These are phyloP conservation scores for Carcina quercana DNA, from an alignment of 2,888 invertebrate genomes.

Conservation along the genomic window DNA sequence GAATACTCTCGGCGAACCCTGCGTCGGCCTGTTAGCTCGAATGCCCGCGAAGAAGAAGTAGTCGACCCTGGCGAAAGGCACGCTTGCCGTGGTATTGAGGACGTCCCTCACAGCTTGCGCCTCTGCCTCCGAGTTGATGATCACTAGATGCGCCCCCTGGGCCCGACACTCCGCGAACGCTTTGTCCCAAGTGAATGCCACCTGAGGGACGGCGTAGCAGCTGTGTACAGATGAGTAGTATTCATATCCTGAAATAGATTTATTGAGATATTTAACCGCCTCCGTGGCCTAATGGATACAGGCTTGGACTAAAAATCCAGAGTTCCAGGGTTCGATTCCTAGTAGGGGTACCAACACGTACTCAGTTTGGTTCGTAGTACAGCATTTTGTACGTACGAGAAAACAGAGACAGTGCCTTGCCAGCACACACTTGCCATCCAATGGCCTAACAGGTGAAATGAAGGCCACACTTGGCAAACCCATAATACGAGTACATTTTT, in stretches of 20 bases:
- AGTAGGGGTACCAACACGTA: no score
- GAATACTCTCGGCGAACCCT: slow-evolving; percentile 30
- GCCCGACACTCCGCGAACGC: slow-evolving; percentile 42
- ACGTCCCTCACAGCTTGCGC: slow-evolving; percentile 27
- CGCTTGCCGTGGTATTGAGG: slow-evolving; percentile 15
- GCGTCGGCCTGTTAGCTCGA: slow-evolving; percentile 29
- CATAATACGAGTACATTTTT: no score
- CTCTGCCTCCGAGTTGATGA: slow-evolving; percentile 43
- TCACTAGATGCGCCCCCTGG: slow-evolving; percentile 39
- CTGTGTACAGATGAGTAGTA: slow-evolving; percentile 33
- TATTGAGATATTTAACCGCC: no score
- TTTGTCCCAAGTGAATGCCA: slow-evolving; percentile 39
- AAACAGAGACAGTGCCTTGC: no score
- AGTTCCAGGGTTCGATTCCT: no score
- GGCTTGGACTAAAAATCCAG: no score
- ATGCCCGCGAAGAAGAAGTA: slow-evolving; percentile 46
- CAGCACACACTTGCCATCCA: no score
- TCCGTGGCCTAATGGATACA: no score
- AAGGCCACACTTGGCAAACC: no score
- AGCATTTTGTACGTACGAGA: no score
- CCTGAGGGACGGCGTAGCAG: slow-evolving; percentile 41
- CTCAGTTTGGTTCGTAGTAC: no score
- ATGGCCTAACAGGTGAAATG: no score
- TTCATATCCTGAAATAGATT: slow-evolving; percentile 34
- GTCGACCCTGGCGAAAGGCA: slow-evolving; percentile 8